These are phyloP conservation scores for Sycophaga agraensis DNA, from an alignment of 1,140 invertebrate species.

Conservation along the genomic window DNA sequence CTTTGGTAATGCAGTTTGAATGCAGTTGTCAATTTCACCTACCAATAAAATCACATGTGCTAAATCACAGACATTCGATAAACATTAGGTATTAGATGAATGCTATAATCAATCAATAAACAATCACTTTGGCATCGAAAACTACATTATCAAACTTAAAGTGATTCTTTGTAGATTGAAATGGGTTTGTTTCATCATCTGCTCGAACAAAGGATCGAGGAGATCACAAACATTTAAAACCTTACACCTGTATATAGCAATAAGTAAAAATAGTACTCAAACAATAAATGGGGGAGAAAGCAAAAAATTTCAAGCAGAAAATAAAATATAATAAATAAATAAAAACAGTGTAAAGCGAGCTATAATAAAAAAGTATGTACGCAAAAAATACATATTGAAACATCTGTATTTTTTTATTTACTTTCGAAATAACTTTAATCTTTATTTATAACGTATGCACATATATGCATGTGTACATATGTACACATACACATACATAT, in stretches of 20 bases:
- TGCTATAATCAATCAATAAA: too few relatives aligned
- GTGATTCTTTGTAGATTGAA: too few relatives aligned
- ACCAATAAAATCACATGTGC: too few relatives aligned
- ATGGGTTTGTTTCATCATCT: too few relatives aligned
- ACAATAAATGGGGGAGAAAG: conserved; percentile 15
- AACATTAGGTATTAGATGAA: too few relatives aligned
- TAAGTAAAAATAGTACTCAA: conserved; percentile 1
- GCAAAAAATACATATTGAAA: conserved; percentile 32
- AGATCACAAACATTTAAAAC: not conserved
- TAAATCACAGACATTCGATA: too few relatives aligned
- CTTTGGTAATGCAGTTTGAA: too few relatives aligned
- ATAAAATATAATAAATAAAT: not conserved
- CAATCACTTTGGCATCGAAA: too few relatives aligned
- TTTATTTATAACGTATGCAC: conserved; percentile 40
- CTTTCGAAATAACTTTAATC: conserved; percentile 41
- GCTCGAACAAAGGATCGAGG: too few relatives aligned
- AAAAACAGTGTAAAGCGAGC: conserved; percentile 26
- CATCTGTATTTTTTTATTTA: conserved; percentile 44
- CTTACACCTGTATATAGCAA: not conserved
- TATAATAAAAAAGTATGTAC: conserved; percentile 31
- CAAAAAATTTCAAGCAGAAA: not conserved
- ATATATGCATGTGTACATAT: conserved; percentile 7
- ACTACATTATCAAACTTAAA: too few relatives aligned
- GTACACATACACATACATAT: not conserved
- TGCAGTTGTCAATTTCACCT: too few relatives aligned